phyloP scores from a whole-genome alignment of 2,888 invertebrate genomes.

The Leucozona laternaria region DNA sequence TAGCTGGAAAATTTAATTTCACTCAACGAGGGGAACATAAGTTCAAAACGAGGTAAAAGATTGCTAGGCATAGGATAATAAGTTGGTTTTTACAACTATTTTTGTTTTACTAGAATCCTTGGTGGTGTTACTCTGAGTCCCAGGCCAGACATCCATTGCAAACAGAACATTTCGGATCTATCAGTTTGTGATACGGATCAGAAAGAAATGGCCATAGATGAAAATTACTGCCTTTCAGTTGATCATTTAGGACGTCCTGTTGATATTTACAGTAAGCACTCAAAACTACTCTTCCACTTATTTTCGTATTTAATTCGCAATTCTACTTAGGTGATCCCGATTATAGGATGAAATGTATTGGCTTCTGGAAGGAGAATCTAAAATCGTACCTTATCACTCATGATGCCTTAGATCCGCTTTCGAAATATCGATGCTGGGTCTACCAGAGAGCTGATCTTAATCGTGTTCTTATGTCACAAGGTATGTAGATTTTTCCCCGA shows the following conservation, averaged over 20 bases:
- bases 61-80: background rate
- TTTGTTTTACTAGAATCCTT: conserved; percentile 87
- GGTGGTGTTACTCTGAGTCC: conserved; percentile 98
- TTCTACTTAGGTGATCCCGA: conserved; percentile 89
- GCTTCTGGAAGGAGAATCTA: conserved; percentile 98
- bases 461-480: conserved; percentile 91
- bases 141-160: conserved; percentile 95
- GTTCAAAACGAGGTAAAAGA: conserved; percentile 89
- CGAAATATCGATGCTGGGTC: conserved; percentile 98
- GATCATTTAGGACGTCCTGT: conserved; percentile 97
- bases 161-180: conserved; percentile 96
- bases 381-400: conserved; percentile 98
- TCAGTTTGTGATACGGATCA: conserved; percentile 98
- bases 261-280: conserved; percentile 90
- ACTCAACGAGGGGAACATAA: conserved; percentile 94
- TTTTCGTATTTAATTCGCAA: no score
- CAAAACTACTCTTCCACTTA: background rate
- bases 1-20: conserved; percentile 98
- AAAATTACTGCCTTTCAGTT: conserved; percentile 97
- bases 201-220: conserved; percentile 96
- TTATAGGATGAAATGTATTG: conserved; percentile 98
- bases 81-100: background rate
- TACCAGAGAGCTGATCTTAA: conserved; percentile 98
- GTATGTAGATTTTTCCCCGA: conserved; percentile 59
- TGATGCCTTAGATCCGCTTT: conserved; percentile 97